These are phyloP conservation scores for Phenganax marumi DNA, from an alignment of 92 coral and sea anemone species.

Conservation along the genomic window DNA sequence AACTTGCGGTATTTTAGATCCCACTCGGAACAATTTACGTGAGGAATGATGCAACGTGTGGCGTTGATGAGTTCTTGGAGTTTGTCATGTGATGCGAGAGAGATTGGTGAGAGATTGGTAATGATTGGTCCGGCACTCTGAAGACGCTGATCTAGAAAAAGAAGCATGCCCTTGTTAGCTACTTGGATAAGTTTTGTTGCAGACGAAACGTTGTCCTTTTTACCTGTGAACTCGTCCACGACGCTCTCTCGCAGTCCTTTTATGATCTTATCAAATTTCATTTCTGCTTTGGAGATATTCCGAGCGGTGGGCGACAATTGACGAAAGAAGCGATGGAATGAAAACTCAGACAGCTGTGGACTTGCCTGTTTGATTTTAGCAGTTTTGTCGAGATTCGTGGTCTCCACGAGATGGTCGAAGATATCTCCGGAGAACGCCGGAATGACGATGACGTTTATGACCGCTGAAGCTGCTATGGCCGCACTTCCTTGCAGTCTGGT, in stretches of 20 bases:
- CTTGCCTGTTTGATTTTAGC: conserved; percentile 24
- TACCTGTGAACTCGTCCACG: conserved; percentile 66
- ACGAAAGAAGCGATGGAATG: conserved; percentile 90
- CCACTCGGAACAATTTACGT: conserved; percentile 75
- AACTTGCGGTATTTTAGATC: conserved; percentile 70
- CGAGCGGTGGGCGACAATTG: conserved; percentile 77
- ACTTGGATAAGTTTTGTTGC: not conserved
- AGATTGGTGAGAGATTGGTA: conserved; percentile 76
- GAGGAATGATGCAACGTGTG: conserved; percentile 68
- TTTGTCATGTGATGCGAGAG: conserved; percentile 74
- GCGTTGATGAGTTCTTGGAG: conserved; percentile 74
- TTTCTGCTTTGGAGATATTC: conserved; percentile 76
- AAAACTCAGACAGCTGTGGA: conserved; percentile 60
- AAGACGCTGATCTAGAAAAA: conserved; percentile 33
- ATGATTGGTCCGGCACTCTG: conserved; percentile 60
- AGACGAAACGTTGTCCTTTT: not conserved
- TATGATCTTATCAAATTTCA: conserved; percentile 72
- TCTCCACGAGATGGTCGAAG: conserved; percentile 56
- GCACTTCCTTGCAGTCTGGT: conserved; percentile 49
- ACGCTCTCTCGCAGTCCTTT: conserved; percentile 69
- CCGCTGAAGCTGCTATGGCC: conserved; percentile 55
- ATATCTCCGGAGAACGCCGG: conserved; percentile 77
- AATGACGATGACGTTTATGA: conserved; percentile 71
- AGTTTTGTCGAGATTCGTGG: conserved; percentile 29
- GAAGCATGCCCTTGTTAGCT: not conserved